Evolutionary conservation across 2,888 invertebrate species (phyloP).

Genomic region (Colostygia pectinataria): DNA sequence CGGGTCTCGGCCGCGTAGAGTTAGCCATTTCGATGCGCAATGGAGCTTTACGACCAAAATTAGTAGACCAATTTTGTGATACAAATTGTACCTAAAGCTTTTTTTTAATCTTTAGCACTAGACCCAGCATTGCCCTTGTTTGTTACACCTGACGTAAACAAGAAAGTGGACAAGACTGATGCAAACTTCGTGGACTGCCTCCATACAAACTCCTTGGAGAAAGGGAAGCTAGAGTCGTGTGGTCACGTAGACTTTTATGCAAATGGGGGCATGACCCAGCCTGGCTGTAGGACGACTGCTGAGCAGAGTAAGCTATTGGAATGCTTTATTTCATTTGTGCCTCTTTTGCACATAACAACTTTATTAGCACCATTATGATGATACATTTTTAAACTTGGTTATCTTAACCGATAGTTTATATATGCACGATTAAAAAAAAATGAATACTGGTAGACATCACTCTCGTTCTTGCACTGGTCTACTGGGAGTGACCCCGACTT

Average conservation of each 20-base stretch:
- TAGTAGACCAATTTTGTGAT: not conserved
- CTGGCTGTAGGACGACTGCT: slow-evolving; percentile 74
- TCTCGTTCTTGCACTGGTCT: too few relatives aligned
- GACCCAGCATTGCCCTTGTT: slow-evolving; percentile 87
- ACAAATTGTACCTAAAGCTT: not conserved
- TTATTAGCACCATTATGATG: too few relatives aligned
- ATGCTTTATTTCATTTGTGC: too few relatives aligned
- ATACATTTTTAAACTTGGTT: too few relatives aligned
- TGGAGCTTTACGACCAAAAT: too few relatives aligned
- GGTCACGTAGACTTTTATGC: slow-evolving; percentile 84
- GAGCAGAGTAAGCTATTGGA: slow-evolving; percentile 47
- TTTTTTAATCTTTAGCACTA: slow-evolving; percentile 67
- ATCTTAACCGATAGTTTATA: too few relatives aligned
- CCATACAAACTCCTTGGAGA: slow-evolving; percentile 84
- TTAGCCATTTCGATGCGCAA: too few relatives aligned
- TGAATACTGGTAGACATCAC: too few relatives aligned
- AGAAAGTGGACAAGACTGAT: slow-evolving; percentile 80
- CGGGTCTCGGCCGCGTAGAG: too few relatives aligned
- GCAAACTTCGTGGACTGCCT: slow-evolving; percentile 85
- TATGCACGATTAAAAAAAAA: too few relatives aligned
- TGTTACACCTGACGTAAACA: slow-evolving; percentile 63
- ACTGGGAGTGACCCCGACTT: too few relatives aligned
- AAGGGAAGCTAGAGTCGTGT: slow-evolving; percentile 78
- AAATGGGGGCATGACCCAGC: slow-evolving; percentile 82
- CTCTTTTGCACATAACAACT: not conserved